A percentile compares a stretch with the other conserved stretches of the same genome.
Evolutionary conservation across 2,797 vertebrate genomes (phyloP).

Genomic region (Crocodylus rhombifer): DNA sequence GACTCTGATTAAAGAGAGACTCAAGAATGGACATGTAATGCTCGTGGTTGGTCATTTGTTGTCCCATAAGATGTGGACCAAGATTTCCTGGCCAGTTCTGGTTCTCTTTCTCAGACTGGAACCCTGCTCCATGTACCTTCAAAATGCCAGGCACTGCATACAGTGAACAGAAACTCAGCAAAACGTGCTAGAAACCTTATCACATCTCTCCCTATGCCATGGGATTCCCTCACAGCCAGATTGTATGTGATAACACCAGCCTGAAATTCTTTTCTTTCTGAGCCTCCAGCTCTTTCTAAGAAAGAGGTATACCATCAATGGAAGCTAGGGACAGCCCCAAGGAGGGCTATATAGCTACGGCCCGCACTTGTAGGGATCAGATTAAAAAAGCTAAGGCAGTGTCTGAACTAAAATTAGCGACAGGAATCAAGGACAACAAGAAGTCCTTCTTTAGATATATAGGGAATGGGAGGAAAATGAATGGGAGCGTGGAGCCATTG

Average conservation of each 20-base stretch:
- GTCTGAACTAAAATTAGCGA: too few relatives aligned
- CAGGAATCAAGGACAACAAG: too few relatives aligned
- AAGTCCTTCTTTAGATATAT: too few relatives aligned
- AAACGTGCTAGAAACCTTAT: neutral
- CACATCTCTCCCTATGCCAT: neutral
- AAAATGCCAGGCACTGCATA: neutral
- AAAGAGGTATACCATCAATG: too few relatives aligned
- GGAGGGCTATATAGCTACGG: too few relatives aligned
- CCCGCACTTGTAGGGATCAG: too few relatives aligned
- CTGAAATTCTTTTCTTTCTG: neutral
- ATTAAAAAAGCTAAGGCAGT: too few relatives aligned
- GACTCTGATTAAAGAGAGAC: rapidly evolving
- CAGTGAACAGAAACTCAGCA: conserved; percentile 27
- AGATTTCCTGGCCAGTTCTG: neutral
- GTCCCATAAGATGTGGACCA: neutral
- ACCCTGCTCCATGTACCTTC: neutral
- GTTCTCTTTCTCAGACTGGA: neutral
- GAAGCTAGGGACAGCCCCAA: too few relatives aligned
- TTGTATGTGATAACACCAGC: neutral
- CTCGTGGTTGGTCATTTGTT: neutral
- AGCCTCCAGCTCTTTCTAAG: neutral
- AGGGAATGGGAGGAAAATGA: too few relatives aligned
- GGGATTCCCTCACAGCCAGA: neutral
- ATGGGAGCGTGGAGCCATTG: too few relatives aligned
- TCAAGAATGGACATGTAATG: neutral